Percentiles rank a stretch among this genome's conserved stretches.
Evolutionary conservation across 2,888 invertebrate genomes (phyloP).

Genomic region (Synanthedon andrenaeformis): DNA sequence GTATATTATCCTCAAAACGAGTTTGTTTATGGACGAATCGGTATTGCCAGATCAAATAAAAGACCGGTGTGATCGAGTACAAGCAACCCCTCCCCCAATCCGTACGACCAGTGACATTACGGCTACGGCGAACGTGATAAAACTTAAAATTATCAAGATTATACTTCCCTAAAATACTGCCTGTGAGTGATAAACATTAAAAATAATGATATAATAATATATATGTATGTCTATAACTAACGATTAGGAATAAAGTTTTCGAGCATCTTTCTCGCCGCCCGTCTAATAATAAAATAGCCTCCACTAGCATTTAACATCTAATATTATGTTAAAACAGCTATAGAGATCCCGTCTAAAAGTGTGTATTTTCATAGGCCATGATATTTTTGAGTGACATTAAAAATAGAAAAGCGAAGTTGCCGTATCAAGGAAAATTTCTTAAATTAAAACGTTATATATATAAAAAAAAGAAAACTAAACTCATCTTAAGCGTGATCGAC

Average conservation of each 20-base stretch:
- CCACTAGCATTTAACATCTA: constrained; percentile 16
- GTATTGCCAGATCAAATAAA: too few species aligned
- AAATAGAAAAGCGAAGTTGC: neutral
- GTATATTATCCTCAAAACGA: too few species aligned
- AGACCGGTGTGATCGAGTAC: too few species aligned
- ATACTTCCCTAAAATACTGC: constrained; percentile 65
- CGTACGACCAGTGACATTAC: constrained; percentile 5
- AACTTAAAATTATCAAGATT: constrained; percentile 59
- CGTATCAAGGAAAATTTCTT: neutral
- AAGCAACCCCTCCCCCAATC: neutral
- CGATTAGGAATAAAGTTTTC: constrained; percentile 24
- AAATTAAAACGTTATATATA: neutral
- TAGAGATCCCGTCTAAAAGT: constrained; percentile 21
- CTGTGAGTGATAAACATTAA: constrained; percentile 61
- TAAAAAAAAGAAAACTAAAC: neutral
- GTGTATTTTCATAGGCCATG: constrained; percentile 24
- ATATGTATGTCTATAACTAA: constrained; percentile 44
- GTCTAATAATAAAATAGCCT: neutral
- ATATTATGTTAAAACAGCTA: constrained; percentile 13
- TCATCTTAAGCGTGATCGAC: neutral
- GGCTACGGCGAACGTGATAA: constrained; percentile 29
- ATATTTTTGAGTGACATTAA: constrained; percentile 3
- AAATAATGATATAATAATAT: constrained; percentile 59
- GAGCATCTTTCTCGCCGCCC: neutral
- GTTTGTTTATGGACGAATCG: constrained; percentile 5